Base-by-base conservation (phyloP, 2,888 invertebrate genomes). In the Campoplex nolae region DNA sequence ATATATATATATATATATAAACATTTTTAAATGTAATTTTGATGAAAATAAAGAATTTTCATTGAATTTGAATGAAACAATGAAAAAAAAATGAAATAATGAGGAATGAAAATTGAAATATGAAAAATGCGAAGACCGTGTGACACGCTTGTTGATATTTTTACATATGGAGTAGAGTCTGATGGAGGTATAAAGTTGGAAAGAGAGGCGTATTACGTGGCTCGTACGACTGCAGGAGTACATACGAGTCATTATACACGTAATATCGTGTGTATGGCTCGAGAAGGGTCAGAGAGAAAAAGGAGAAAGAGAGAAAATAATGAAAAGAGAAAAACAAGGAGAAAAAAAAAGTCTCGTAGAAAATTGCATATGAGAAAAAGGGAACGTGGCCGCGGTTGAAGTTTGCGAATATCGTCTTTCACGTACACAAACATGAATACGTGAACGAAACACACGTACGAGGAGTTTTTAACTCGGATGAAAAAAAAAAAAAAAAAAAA, bases 151-250 rank as follows among this genome's bases (percentile, higher is more conserved):
- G 3, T 42, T 9, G 7, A 8, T 42, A 8, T 42, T 42, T 42
- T 42, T 42, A 42, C 7, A 42, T 38, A 38, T 71, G 67, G 45
- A 51, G 9, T 35, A n/a, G 56, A 68, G 62, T 11, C 65, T 54
- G 71, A 74, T 51, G 23, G 42, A 58, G 79, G 70, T 75, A 76
- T 65, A 38, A 73, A 83, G 82, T 56, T 68, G 65, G 70, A 78
- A 79, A 86, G 54, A 75, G 71, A 51, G 32, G 70, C 28, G 83
- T 76, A 83, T 83, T 86, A 86, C 86, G 86, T 86, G 86, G 86
- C 86, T 62, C 51, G 67, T 28, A 84, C 71, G 65, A 45, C 18
- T 62, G 56, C 23, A 67, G 75, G 32, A 45, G 51, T 7, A 32
- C 42, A 45, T 70, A 42, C 68, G 56, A 56, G 74, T 78, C 23